Percentiles rank a stretch among this genome's conserved stretches.
Conservation (phyloP, 1,140 invertebrate species). For the Heliothis subflexa region DNA sequence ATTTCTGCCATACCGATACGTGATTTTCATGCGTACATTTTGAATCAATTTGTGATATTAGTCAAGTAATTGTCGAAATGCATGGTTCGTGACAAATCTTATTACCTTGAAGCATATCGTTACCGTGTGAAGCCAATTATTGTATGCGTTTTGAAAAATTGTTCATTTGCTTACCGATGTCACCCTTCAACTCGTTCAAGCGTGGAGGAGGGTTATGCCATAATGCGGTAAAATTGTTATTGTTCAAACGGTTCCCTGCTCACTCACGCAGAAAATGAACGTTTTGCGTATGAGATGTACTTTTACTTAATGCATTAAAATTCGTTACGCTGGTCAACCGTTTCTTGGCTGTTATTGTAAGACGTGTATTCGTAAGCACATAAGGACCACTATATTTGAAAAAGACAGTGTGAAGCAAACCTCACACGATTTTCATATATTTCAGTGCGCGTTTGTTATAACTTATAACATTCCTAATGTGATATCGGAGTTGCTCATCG, state of each 20-base stretch:
- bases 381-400: neutral
- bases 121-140: constrained; percentile 57
- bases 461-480: constrained; percentile 4
- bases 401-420: neutral
- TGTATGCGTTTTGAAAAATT: constrained; percentile 59
- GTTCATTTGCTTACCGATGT: constrained; percentile 59
- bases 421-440: constrained; percentile 4
- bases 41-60: no score
- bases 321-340: constrained; percentile 33
- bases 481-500: constrained; percentile 21
- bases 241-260: constrained; percentile 63
- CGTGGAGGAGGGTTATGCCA: constrained; percentile 64
- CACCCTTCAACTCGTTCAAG: constrained; percentile 57
- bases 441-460: neutral
- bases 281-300: constrained; percentile 59
- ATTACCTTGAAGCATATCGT: constrained; percentile 16
- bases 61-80: neutral
- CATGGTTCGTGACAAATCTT: neutral
- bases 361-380: neutral
- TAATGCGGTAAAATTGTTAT: constrained; percentile 71
- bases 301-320: constrained; percentile 42
- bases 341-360: constrained; percentile 5
- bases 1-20: no score
- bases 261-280: constrained; percentile 66
- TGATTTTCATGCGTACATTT: no score